Conservation (phyloP, 2,888 invertebrate species). For the Neuroscelio doddi region DNA sequence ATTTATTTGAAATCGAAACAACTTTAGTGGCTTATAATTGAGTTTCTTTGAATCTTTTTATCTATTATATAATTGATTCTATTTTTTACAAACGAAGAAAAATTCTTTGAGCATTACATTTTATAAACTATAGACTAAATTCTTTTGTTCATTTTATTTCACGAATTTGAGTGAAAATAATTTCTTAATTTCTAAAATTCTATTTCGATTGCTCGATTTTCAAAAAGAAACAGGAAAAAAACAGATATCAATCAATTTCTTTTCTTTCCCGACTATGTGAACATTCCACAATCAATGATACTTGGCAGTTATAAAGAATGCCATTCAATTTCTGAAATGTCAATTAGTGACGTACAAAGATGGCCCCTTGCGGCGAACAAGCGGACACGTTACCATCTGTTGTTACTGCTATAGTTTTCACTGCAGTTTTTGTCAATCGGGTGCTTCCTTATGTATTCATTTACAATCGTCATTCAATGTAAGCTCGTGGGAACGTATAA, state of each 20-base stretch:
- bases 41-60: conserved; percentile 30
- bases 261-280: conserved; percentile 14
- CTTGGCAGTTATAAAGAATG: conserved; percentile 31
- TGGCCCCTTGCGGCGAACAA: conserved; percentile 33
- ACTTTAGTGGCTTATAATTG: conserved; percentile 28
- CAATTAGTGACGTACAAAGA: conserved; percentile 42
- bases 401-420: conserved; percentile 16
- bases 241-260: neutral
- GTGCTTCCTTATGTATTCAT: conserved; percentile 39
- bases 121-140: neutral
- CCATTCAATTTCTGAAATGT: conserved; percentile 29
- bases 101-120: conserved; percentile 8
- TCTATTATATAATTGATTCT: conserved; percentile 31
- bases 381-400: conserved; percentile 50
- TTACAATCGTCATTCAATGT: conserved; percentile 23
- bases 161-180: too few species aligned
- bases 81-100: neutral
- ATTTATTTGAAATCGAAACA: conserved; percentile 36
- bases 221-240: neutral
- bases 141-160: conserved; percentile 1
- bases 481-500: conserved; percentile 21
- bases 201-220: too few species aligned
- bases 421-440: conserved; percentile 39
- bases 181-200: too few species aligned
- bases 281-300: neutral